phyloP scores from a whole-genome alignment of 2,113 vertebrate genomes.

The Spermophilus dauricus region DNA sequence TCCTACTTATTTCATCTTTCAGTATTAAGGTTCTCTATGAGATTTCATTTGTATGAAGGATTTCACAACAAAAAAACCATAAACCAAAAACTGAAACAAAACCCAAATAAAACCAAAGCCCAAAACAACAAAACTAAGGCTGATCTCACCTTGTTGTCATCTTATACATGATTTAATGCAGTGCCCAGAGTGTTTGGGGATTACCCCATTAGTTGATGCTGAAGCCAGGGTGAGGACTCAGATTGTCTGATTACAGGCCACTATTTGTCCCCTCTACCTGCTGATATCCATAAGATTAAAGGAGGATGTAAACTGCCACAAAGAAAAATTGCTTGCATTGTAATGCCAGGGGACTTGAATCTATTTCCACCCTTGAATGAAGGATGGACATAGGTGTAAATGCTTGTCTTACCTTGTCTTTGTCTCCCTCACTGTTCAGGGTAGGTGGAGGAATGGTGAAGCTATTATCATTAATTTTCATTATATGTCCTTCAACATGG shows the following conservation, averaged over 20 bases:
- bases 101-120: background rate
- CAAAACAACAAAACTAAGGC: background rate
- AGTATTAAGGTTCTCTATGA: background rate
- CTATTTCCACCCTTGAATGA: background rate
- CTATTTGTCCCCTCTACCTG: background rate
- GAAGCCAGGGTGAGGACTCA: background rate
- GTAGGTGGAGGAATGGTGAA: background rate
- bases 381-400: background rate
- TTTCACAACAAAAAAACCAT: background rate
- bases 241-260: background rate
- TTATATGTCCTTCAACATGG: slow-evolving; percentile 31
- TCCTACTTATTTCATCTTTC: background rate
- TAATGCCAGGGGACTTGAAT: slow-evolving; percentile 19
- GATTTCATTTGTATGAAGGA: slow-evolving; percentile 19
- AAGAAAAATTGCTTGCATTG: slow-evolving; percentile 28
- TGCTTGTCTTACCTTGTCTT: background rate
- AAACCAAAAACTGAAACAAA: background rate
- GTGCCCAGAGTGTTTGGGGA: background rate
- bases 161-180: background rate
- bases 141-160: background rate
- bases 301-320: background rate
- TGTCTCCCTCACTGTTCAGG: background rate
- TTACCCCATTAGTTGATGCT: background rate
- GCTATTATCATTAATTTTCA: slow-evolving; percentile 8
- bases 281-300: background rate